Evolutionary conservation across 2,888 invertebrate genomes (phyloP), one percentile per base, ranked within the genome.

Genomic region (Euphydryas editha): DNA sequence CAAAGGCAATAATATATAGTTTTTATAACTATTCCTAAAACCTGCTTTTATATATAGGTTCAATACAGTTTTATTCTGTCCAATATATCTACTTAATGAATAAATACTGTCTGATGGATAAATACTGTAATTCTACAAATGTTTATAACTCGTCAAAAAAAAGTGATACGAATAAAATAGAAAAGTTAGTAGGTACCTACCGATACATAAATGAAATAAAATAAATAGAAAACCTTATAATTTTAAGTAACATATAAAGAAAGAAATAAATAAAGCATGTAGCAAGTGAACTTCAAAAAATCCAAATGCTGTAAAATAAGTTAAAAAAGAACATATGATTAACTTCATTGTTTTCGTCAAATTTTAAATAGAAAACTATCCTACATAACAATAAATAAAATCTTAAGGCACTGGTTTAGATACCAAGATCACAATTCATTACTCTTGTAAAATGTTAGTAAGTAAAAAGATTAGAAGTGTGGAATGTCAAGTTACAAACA

Each of bases 361-460:
- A 85, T 85, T 73, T 83, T 86, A 88, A 90, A 90, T 89, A 90
- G 79, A 86, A 81, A 83, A 84, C 83, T 88, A 90, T 83, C 88
- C 87, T 91, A 89, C 86, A 87, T 90, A 89, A 90, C 86, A 92
- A 91, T 91, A 90, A 92, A 92, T 92, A 90, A 90, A 88, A 88
- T 90, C 84, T 87, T 91, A 92, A 92, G 92, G 92, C 92, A 92
- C 91, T 81, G 85, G 78, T 86, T 86, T 86, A 87, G 88, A 87
- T 90, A 90, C 88, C 90, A 86, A 87, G 87, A 92, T 91, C 91
- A 92, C 90, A 90, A 88, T 87, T 86, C 80, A 86, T 86, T 82
- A 81, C 80, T 81, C 70, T 72, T 70, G 68, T 82, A 78, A 77
- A 79, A 78, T 79, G 81, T 78, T 80, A 79, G 77, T 73, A 80